Evolutionary conservation across 2,797 vertebrate species (phyloP).

Genomic region (Ptychobarbus kaznakovi): DNA sequence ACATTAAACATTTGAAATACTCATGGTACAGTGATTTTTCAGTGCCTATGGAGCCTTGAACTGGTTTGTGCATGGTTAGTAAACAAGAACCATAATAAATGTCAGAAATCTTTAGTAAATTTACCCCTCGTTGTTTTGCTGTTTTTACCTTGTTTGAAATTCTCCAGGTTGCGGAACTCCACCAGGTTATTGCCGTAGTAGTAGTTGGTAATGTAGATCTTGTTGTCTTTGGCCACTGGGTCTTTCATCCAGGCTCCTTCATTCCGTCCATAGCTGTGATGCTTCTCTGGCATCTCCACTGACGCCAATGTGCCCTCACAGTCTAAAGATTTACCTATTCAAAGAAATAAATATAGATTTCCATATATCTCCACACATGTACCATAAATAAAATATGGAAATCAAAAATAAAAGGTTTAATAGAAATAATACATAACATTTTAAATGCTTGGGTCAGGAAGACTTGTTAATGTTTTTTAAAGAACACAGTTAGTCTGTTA

Average conservation of each 20-base stretch:
- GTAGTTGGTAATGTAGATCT: constrained; percentile 96
- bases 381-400: background rate
- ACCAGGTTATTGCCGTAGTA: constrained; percentile 97
- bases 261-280: constrained; percentile 95
- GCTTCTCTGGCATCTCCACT: constrained; percentile 85
- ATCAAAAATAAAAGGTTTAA: too few relatives aligned
- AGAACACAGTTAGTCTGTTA: background rate
- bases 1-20: background rate
- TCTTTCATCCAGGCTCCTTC: constrained; percentile 99
- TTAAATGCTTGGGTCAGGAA: background rate
- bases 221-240: constrained; percentile 86
- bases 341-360: background rate
- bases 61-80: background rate
- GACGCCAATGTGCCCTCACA: constrained; percentile 93
- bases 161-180: constrained; percentile 97
- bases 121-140: background rate
- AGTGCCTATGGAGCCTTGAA: background rate
- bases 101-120: background rate
- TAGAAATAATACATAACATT: too few relatives aligned
- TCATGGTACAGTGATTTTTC: background rate
- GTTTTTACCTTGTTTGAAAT: constrained; percentile 91
- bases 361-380: background rate
- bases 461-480: background rate
- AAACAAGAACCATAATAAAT: background rate
- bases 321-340: constrained; percentile 78